phyloP scores from a whole-genome alignment of 35 echinoderm and acorn worm genomes.

The Acanthaster planci region DNA sequence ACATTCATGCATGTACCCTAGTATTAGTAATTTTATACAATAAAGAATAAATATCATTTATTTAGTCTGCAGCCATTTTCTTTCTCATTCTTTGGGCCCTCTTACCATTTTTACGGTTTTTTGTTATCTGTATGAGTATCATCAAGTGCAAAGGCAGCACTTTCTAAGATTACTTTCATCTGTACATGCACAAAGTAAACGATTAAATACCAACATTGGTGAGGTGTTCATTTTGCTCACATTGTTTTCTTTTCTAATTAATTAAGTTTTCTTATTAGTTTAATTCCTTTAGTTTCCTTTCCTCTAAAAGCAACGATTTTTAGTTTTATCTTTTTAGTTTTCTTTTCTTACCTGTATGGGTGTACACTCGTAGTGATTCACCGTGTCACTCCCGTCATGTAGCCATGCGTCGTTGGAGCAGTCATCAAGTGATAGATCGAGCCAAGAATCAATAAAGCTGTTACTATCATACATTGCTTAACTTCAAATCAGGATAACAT shows the following conservation, averaged over 20 bases:
- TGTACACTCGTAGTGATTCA: not conserved
- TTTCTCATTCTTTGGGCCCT: too few species aligned
- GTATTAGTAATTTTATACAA: too few species aligned
- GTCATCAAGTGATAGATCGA: not conserved
- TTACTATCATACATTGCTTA: too few species aligned
- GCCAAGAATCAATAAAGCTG: not conserved
- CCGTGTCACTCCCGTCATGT: not conserved
- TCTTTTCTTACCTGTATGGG: not conserved
- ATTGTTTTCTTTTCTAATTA: not conserved
- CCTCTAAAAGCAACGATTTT: not conserved
- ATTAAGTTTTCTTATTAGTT: not conserved
- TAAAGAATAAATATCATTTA: too few species aligned
- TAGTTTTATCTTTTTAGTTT: not conserved
- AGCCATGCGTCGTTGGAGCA: not conserved
- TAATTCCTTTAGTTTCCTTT: not conserved
- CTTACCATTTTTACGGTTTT: too few species aligned
- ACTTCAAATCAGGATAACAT: too few species aligned
- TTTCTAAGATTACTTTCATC: not conserved
- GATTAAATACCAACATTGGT: not conserved
- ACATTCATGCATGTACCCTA: too few species aligned
- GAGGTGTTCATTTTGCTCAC: not conserved
- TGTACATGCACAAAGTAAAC: not conserved
- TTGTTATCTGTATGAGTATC: not conserved
- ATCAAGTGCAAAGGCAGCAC: not conserved
- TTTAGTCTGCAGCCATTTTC: too few species aligned